Percentiles rank a stretch among this genome's conserved stretches.
These are phyloP conservation scores for Conus canariensis DNA, from an alignment of 2,888 invertebrate species.

Conservation along the genomic window DNA sequence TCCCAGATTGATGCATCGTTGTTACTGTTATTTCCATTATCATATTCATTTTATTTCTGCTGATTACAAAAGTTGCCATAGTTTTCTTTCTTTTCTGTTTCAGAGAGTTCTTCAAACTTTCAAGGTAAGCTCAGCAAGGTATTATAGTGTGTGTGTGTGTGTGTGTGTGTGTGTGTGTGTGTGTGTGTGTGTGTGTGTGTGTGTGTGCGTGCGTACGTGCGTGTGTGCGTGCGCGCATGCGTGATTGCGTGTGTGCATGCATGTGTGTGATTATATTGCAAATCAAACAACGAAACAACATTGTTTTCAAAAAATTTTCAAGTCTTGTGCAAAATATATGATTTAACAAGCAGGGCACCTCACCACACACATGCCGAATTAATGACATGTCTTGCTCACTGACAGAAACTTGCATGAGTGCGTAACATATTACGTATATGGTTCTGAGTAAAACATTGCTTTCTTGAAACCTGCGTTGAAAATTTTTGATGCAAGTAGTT, in stretches of 20 bases:
- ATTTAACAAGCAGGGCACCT: too few species aligned
- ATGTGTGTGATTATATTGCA: not conserved
- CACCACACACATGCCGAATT: too few species aligned
- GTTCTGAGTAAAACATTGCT: too few species aligned
- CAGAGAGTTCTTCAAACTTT: conserved; percentile 47
- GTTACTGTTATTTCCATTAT: not conserved
- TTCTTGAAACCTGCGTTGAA: too few species aligned
- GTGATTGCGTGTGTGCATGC: not conserved
- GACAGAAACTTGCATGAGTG: too few species aligned
- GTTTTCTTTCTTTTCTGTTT: conserved; percentile 24
- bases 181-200: not conserved
- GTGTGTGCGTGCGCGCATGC: not conserved
- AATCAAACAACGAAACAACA: too few species aligned
- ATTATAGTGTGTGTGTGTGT: not conserved
- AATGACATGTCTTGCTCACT: too few species aligned
- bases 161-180: not conserved
- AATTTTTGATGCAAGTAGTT: too few species aligned
- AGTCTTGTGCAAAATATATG: too few species aligned
- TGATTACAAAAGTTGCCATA: not conserved
- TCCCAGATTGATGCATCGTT: too few species aligned
- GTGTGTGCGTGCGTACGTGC: not conserved
- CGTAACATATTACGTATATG: too few species aligned
- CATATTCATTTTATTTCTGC: not conserved
- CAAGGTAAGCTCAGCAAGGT: conserved; percentile 44
- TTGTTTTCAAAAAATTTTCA: too few species aligned